Conservation (phyloP, 2,888 invertebrate species). For the Oithona nana region DNA sequence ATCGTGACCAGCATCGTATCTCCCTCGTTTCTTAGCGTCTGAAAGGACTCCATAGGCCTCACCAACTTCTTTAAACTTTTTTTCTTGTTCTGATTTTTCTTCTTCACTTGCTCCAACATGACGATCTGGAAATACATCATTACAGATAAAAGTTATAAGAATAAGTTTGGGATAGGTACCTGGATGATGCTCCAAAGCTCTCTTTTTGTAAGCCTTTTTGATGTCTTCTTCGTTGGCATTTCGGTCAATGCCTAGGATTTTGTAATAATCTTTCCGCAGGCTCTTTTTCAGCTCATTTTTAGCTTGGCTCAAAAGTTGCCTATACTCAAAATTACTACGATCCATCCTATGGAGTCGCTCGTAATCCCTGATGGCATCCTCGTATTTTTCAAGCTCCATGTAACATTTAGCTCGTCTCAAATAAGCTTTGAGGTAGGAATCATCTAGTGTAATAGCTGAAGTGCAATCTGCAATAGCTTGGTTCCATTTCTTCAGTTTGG, state of each 20-base stretch:
- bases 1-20: slow-evolving; percentile 80
- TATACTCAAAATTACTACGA: slow-evolving; percentile 34
- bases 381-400: slow-evolving; percentile 57
- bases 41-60: slow-evolving; percentile 82
- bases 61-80: slow-evolving; percentile 86
- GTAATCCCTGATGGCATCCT: slow-evolving; percentile 77
- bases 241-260: slow-evolving; percentile 68
- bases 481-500: slow-evolving; percentile 48
- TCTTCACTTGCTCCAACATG: slow-evolving; percentile 67
- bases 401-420: slow-evolving; percentile 67
- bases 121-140: slow-evolving; percentile 40
- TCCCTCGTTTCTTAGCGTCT: slow-evolving; percentile 66
- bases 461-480: slow-evolving; percentile 69
- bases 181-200: slow-evolving; percentile 75
- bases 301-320: slow-evolving; percentile 56
- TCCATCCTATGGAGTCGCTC: slow-evolving; percentile 66
- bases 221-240: slow-evolving; percentile 41
- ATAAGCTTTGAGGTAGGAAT: slow-evolving; percentile 59
- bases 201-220: slow-evolving; percentile 78
- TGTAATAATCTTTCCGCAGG: slow-evolving; percentile 88
- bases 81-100: slow-evolving; percentile 75
- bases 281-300: slow-evolving; percentile 72
- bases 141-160: too few relatives aligned
- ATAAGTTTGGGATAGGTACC: slow-evolving; percentile 34
- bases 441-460: slow-evolving; percentile 61